Evolutionary conservation across 1,140 invertebrate genomes (phyloP), one percentile per base, ranked within the genome.

Genomic region (Leptinotarsa undecemlineata): DNA sequence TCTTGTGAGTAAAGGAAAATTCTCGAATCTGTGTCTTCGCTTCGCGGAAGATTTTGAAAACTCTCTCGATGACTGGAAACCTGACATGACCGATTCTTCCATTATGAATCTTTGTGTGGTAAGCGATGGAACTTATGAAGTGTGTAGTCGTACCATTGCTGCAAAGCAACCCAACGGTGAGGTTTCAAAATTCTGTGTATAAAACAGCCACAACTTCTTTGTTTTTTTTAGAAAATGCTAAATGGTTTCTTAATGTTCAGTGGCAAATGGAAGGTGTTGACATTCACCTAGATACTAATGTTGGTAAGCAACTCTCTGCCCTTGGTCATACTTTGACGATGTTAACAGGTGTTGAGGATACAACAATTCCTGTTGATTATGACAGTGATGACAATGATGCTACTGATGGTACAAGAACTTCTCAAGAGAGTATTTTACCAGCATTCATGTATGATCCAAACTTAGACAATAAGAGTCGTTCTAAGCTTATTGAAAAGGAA

Each of bases 221-320:
- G 51, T 57, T 51, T 74, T 33, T 33, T 74, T 21, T 62, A 90
- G 95, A 96, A 85, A 98, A 98, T 87, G 97, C 97, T 3, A 99
- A 99, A 86, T 99, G 98, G 98, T 91, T 99, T 77, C 86, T 99
- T 33, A 99, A 98, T 85, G 96, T 99, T 1, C 93, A 96, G 77
- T 99, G 97, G 96, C 94, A 98, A 87, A 99, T 99, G 98, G 95
- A 99, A 87, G 98, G 98, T 71, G 96, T 99, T 19, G 97, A 98
- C 82, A 97, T 98, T 73, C 96, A 99, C 85, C 87, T 99, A 64
- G 97, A 99, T 85, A 95, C 96, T 0, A 97, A 94, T 83, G 96
- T 99, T 26, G 98, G 98, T 42, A 98, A 98, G 84, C 95, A 98
- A 83, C 86, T 99, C 19, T 96, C 95, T 3, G 93, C 95, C 3